Evolutionary conservation across 2,113 vertebrate genomes (phyloP), one percentile per base, ranked within the genome.

Genomic region (Desmodus rotundus): DNA sequence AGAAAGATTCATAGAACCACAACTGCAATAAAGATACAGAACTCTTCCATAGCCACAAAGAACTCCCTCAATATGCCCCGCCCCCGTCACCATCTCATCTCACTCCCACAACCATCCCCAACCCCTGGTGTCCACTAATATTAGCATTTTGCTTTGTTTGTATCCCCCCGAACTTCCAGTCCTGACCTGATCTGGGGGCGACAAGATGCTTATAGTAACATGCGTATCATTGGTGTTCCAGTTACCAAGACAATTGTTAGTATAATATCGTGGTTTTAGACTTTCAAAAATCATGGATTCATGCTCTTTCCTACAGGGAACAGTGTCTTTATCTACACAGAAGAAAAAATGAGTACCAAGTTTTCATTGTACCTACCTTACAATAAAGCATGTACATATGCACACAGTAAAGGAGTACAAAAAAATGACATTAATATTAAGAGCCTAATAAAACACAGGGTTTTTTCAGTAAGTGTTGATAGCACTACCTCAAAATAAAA

Each of bases 71-170:
- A 24, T 43, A 74, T 14, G 72, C 31, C 33, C 20, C 28, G 16
- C 5, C 28, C 17, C 38, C 56, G 26, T 12, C 15, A 2, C 1
- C 2, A 17, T 41, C n/a, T 58, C 11, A 9, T 15, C 63, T 22
- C 24, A 54, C 47, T n/a, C 52, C 67, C 41, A 45, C 83, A 74
- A 3, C 58, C 33, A 14, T 47, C 56, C 50, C 50, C 72, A 38
- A 72, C 2, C 28, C 24, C 52, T 91, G 77, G 19, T 3, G 56
- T 1, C 56, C 20, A 36, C 41, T 90, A 33, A 54, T 87, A 6
- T 68, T 74, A 82, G 52, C 47, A 47, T 82, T 92, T 91, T 94
- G 56, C 74, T 93, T 86, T 77, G 17, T 91, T 73, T 87, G 26
- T 76, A n/a, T 56, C 78, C n/a, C n/a, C 61, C 24, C 24, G 24